Evolutionary conservation across 2,888 invertebrate genomes (phyloP).

Genomic region (Agriotes lineatus): DNA sequence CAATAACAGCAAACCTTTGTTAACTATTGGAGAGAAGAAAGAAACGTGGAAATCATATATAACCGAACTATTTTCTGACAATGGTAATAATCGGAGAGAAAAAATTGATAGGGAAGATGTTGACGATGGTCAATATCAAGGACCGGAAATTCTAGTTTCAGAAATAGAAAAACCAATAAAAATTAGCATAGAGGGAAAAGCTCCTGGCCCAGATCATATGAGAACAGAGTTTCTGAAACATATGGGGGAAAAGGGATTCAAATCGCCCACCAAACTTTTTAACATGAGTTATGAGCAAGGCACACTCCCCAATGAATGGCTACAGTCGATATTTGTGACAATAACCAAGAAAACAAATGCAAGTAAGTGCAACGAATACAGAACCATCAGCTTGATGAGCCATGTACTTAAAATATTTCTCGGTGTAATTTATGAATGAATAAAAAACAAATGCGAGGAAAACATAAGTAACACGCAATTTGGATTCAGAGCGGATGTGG

Average conservation of each 20-base stretch:
- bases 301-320: not conserved
- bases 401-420: slow-evolving; percentile 2
- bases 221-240: not conserved
- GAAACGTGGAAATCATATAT: not conserved
- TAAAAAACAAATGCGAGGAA: too few species aligned
- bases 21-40: slow-evolving; percentile 1
- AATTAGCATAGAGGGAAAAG: not conserved
- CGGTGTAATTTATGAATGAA: not conserved
- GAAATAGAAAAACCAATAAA: not conserved
- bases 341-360: too few species aligned
- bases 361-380: too few species aligned
- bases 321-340: not conserved
- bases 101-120: slow-evolving; percentile 3
- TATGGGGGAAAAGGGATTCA: too few species aligned
- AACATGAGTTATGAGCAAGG: not conserved
- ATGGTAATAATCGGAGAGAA: not conserved
- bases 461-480: not conserved
- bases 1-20: not conserved
- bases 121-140: not conserved
- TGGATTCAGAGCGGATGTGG: slow-evolving; percentile 26
- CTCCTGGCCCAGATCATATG: not conserved
- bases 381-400: not conserved
- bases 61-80: not conserved
- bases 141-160: slow-evolving; percentile 3
- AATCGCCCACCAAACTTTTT: not conserved